Base-by-base conservation (phyloP, 2,888 invertebrate genomes). In the Agonum fuliginosum region DNA sequence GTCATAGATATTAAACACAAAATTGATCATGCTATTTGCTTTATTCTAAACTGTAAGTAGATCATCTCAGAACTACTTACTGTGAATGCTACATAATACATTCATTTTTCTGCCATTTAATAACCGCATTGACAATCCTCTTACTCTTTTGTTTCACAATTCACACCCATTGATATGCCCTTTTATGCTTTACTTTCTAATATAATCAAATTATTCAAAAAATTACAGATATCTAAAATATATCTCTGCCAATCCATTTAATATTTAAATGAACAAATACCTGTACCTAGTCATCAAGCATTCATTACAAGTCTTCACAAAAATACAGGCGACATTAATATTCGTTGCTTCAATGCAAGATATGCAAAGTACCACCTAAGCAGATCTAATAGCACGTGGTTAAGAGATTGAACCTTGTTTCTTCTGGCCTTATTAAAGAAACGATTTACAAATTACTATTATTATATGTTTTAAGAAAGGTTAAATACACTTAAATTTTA, bases 141-240 rank as follows among this genome's bases (percentile, higher is more conserved):
- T 37, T 67, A 30, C 37, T 67, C 67, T 37, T 67, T 67, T 67
- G 67, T 67, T 67, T 67, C 67, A 22, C 54, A 41, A 41, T 67
- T 67, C 67, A 67, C 67, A 67, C 67, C 67, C 67, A 67, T 62
- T 19, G 20, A 67, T 67, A 67, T 67, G 67, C 67, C 67, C 67
- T 67, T 67, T 67, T 67, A 37, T 67, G 37, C 37, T 67, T 67
- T 30, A 62, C 58, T 62, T 62, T 62, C 58, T 62, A 62, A 62
- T 62, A 62, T 62, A 62, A 62, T 62, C 58, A 62, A 62, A 62
- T 12, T 62, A 62, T 62, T 62, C 58, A 30, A 62, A 62, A 62
- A 62, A 62, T 62, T 17, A 8, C 12, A 14, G 30, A 30, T 62
- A 62, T 62, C 58, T 30, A 12, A 62, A 62, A 62, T 62, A 62